Percentiles rank a stretch among this genome's conserved stretches.
phyloP scores from a whole-genome alignment of 2,113 vertebrate genomes.

The Leucopsar rothschildi region DNA sequence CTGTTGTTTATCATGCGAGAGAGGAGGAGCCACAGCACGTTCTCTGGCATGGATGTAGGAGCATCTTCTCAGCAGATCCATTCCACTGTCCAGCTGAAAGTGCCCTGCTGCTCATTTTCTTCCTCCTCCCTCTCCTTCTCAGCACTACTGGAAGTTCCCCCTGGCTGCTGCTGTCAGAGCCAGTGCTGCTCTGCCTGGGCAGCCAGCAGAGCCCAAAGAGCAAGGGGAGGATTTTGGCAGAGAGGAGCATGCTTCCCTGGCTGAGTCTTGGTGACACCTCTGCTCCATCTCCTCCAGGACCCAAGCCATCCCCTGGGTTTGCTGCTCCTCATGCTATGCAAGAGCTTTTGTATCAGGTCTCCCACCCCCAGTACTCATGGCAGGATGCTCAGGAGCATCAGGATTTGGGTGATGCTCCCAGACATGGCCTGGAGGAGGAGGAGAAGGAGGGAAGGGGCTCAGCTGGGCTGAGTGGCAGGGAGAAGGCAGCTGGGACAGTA shows the following conservation, averaged over 20 bases:
- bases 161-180: not conserved
- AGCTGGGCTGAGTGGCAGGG: not conserved
- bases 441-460: not conserved
- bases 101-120: not conserved
- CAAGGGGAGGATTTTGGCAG: not conserved
- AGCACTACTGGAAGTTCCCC: not conserved
- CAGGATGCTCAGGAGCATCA: not conserved
- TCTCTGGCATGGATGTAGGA: not conserved
- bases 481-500: not conserved
- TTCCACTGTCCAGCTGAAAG: not conserved
- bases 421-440: not conserved
- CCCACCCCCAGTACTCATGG: accelerated
- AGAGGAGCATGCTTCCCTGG: accelerated
- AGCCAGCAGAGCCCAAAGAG: not conserved
- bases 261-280: not conserved
- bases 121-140: not conserved
- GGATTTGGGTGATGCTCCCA: not conserved
- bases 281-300: not conserved
- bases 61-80: not conserved
- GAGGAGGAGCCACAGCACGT: not conserved
- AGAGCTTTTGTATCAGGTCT: not conserved
- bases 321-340: not conserved
- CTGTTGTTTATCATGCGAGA: not conserved
- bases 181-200: not conserved
- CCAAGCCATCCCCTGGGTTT: not conserved